Conservation (phyloP, 2,797 vertebrate genomes). For the Melanotaenia boesemani region DNA sequence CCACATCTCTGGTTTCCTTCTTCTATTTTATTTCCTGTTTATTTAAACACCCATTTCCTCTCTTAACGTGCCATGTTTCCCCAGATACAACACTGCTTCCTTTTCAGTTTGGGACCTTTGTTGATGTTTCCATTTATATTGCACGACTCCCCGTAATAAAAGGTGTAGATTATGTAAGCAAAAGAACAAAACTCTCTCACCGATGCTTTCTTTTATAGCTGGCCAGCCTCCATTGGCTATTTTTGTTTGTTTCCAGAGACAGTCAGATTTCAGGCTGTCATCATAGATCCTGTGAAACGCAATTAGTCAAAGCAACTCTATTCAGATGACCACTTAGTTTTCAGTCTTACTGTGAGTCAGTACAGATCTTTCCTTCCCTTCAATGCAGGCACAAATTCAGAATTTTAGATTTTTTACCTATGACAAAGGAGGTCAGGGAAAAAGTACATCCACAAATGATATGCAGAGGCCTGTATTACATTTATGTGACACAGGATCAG, state of each 20-base stretch:
- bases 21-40: conserved; percentile 60
- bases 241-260: conserved; percentile 34
- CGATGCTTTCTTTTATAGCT: conserved; percentile 3
- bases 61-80: conserved; percentile 42
- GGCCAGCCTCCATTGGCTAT: conserved; percentile 9
- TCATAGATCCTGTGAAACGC: conserved; percentile 27
- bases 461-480: conserved; percentile 20
- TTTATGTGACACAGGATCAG: conserved; percentile 27
- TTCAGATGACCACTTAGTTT: conserved; percentile 37
- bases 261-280: conserved; percentile 53
- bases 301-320: conserved; percentile 21
- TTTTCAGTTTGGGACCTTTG: conserved; percentile 34
- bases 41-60: conserved; percentile 56
- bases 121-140: conserved; percentile 49
- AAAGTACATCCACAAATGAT: conserved; percentile 18
- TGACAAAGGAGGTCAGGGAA: not conserved
- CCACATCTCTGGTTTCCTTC: conserved; percentile 23
- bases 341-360: conserved; percentile 49
- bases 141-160: conserved; percentile 23
- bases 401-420: conserved; percentile 15
- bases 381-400: not conserved
- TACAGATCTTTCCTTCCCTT: conserved; percentile 16
- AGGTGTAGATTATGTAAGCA: conserved; percentile 2
- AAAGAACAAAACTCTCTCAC: conserved; percentile 9
- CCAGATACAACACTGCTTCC: conserved; percentile 52